Evolutionary conservation across 2,113 vertebrate genomes (phyloP).

Genomic region (Collichthys lucidus): DNA sequence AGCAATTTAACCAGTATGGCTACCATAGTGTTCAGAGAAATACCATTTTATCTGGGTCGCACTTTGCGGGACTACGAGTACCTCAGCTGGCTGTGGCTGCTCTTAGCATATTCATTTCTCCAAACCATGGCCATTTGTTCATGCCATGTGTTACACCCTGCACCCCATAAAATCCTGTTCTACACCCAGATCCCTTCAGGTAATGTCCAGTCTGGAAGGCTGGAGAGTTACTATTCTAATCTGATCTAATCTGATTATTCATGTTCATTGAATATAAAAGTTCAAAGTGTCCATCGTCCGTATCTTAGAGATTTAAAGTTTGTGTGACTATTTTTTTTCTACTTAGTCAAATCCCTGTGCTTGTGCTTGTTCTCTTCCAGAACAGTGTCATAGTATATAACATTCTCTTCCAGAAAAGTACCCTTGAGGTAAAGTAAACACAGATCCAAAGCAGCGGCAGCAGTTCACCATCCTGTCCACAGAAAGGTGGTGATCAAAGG

Average conservation of each 20-base stretch:
- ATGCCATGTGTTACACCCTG: neutral
- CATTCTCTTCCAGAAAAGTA: conserved; percentile 56
- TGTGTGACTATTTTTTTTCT: neutral
- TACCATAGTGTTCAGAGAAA: too few relatives aligned
- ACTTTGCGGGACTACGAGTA: too few relatives aligned
- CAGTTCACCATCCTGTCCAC: conserved; percentile 75
- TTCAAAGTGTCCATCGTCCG: neutral
- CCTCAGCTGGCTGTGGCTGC: neutral
- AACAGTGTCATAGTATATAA: conserved; percentile 21
- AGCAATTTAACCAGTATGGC: too few relatives aligned
- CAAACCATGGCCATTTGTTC: neutral
- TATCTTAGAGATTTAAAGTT: conserved; percentile 18
- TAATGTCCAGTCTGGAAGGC: too few relatives aligned
- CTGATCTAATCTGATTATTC: neutral
- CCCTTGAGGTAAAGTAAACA: conserved; percentile 76
- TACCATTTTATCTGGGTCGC: too few relatives aligned
- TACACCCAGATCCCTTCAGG: neutral
- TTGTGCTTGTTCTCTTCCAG: conserved; percentile 20
- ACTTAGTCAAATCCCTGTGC: conserved; percentile 8
- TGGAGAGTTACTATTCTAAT: neutral
- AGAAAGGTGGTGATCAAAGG: conserved; percentile 81
- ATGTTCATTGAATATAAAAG: conserved; percentile 22
- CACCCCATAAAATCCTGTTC: neutral
- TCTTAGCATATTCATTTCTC: neutral
- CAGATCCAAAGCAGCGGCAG: conserved; percentile 66